phyloP scores from a whole-genome alignment of 1,140 invertebrate genomes.

The Temnothorax longispinosus region DNA sequence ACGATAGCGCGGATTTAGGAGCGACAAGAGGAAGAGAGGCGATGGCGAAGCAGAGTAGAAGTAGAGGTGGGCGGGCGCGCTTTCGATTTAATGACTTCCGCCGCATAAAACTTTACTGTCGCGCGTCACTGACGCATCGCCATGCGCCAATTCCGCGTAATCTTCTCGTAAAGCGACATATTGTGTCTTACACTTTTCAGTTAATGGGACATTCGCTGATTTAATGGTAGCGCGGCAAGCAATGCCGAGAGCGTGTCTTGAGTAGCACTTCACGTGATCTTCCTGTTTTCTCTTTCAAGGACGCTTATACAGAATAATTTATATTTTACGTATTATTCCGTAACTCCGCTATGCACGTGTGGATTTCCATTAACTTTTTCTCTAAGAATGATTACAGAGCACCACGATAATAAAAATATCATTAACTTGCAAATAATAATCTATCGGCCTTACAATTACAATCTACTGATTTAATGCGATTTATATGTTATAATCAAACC shows the following conservation, averaged over 20 bases:
- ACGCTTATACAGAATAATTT: neutral
- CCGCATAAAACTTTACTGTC: conserved; percentile 52
- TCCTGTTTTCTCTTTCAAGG: neutral
- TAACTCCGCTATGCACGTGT: neutral
- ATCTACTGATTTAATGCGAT: neutral
- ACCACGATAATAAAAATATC: neutral
- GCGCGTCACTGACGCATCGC: neutral
- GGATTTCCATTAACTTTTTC: neutral
- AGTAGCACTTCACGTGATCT: neutral
- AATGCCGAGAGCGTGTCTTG: neutral
- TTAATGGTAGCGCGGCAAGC: neutral
- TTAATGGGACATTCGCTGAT: conserved; percentile 5
- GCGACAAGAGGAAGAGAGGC: conserved; percentile 8
- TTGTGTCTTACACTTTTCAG: conserved; percentile 13
- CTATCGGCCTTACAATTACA: neutral
- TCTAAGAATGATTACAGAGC: neutral
- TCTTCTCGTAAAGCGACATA: neutral
- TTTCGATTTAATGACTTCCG: conserved; percentile 64
- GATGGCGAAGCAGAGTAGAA: neutral
- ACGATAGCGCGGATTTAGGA: conserved; percentile 64
- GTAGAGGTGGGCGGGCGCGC: neutral
- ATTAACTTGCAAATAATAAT: neutral
- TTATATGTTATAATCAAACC: neutral
- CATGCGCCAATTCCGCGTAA: neutral
- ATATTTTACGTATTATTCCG: neutral